Evolutionary conservation across 2,888 invertebrate genomes (phyloP).

Genomic region (Aspidapion aeneum): DNA sequence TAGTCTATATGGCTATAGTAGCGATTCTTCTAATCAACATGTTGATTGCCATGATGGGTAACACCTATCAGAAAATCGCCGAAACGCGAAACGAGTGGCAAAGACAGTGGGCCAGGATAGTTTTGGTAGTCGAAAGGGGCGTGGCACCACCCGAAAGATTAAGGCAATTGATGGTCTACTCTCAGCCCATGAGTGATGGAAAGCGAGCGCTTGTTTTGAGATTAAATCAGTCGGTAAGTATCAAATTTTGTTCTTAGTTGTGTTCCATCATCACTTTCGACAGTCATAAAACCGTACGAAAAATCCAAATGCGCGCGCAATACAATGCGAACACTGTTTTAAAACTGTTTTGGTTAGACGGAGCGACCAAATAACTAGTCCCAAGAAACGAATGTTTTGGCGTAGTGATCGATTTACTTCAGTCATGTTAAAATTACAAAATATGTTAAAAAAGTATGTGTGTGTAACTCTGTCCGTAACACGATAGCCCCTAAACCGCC

Average conservation of each 20-base stretch:
- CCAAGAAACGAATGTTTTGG: no score
- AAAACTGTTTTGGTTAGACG: no score
- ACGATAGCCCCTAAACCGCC: no score
- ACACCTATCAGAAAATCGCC: conserved; percentile 97
- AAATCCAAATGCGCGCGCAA: no score
- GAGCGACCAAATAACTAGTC: no score
- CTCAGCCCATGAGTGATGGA: conserved; percentile 91
- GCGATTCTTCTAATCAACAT: conserved; percentile 94
- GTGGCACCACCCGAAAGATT: conserved; percentile 85
- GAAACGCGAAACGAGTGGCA: conserved; percentile 98
- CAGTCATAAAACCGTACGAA: no score
- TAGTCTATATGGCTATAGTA: conserved; percentile 97
- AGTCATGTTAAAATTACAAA: no score
- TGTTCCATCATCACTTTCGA: background rate
- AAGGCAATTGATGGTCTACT: conserved; percentile 84
- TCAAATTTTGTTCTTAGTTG: conserved; percentile 4
- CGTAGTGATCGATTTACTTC: no score
- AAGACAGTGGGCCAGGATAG: conserved; percentile 97
- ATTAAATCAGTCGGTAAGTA: conserved; percentile 78
- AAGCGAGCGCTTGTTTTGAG: conserved; percentile 81
- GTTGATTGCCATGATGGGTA: conserved; percentile 99
- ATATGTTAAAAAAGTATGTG: no score
- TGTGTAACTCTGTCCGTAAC: no score
- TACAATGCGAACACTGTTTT: no score
- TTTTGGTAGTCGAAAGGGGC: conserved; percentile 95